Base-by-base conservation (phyloP, 2,888 invertebrate species). In the Ophraella communa region DNA sequence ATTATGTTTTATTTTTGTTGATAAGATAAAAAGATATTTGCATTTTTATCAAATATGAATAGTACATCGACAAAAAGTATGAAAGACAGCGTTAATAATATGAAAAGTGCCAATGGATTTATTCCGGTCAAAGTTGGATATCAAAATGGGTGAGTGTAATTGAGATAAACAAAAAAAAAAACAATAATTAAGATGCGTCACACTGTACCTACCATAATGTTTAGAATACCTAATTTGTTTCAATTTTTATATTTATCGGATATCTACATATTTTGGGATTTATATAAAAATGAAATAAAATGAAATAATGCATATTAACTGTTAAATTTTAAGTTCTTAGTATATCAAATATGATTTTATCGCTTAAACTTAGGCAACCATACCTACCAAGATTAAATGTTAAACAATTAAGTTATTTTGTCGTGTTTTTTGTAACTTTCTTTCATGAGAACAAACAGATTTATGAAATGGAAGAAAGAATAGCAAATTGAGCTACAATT, bases 11-110 rank as follows among this genome's bases (percentile, higher is more conserved):
- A 11, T 18, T 45, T 45, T 45, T 11, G 21, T 24, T 24, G 49
- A 49, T 49, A n/a, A 49, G 49, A 23, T 21, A 49, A 39, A n/a
- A 35, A 35, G 3, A 4, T 14, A n/a, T 35, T 18, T 24, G 20
- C 45, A 47, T 49, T 17, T 53, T 47, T 44, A 33, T 55, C 44
- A 14, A 52, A 8, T 47, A 73, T 73, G 73, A 73, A 56, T 61
- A 65, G 57, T 17, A 17, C 35, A 21, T 67, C 70, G 1, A 62
- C 65, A 14, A 71, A 74, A 70, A 66, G 66, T 57, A 70, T 73
- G 66, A 73, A 74, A 60, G 69, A 74, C 64, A 74, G 68, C 53
- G 56, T 70, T 52, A 73, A 74, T 54, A 71, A 62, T 60, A 68
- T 73, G 65, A 74, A 74, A 62, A 72, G 72, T 63, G 70, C 65